A percentile compares a stretch with the other conserved stretches of the same genome.
Evolutionary conservation across 2,888 invertebrate genomes (phyloP).

Genomic region (Dione vanillae): DNA sequence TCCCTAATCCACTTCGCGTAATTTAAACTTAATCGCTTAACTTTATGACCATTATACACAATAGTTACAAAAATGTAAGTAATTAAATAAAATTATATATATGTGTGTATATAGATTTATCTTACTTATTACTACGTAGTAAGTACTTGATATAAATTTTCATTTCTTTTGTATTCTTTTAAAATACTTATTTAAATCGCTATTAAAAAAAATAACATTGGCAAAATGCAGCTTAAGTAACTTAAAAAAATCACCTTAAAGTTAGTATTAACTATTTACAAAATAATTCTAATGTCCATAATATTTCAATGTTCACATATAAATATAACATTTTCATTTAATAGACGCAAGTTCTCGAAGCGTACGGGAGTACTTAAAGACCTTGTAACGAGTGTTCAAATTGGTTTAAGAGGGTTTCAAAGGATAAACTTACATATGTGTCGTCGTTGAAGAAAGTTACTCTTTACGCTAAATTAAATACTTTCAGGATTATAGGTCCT

Average conservation of each 20-base stretch:
- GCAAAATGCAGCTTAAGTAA: no score
- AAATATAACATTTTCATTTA: constrained; percentile 17
- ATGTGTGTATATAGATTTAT: no score
- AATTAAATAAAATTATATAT: no score
- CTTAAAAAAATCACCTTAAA: no score
- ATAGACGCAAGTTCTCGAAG: constrained; percentile 6
- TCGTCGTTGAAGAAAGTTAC: constrained; percentile 26
- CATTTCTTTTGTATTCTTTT: no score
- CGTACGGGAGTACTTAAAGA: constrained; percentile 25
- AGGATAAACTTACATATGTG: constrained; percentile 27
- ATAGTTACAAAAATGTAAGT: no score
- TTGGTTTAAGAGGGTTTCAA: constrained; percentile 27
- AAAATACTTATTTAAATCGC: not conserved
- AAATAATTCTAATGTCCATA: not conserved
- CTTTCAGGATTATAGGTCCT: constrained; percentile 6
- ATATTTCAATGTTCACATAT: not conserved
- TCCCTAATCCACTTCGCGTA: constrained; percentile 14
- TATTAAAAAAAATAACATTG: no score
- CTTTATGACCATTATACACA: not conserved
- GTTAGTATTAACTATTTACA: no score
- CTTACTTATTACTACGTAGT: no score
- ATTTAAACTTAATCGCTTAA: constrained; percentile 15
- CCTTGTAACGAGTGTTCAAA: constrained; percentile 24
- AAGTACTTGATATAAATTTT: no score
- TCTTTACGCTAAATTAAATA: constrained; percentile 11